A percentile compares a stretch with the other conserved stretches of the same genome.
Evolutionary conservation across 2,888 invertebrate genomes (phyloP).

Genomic region (Drosophila fungiperda): DNA sequence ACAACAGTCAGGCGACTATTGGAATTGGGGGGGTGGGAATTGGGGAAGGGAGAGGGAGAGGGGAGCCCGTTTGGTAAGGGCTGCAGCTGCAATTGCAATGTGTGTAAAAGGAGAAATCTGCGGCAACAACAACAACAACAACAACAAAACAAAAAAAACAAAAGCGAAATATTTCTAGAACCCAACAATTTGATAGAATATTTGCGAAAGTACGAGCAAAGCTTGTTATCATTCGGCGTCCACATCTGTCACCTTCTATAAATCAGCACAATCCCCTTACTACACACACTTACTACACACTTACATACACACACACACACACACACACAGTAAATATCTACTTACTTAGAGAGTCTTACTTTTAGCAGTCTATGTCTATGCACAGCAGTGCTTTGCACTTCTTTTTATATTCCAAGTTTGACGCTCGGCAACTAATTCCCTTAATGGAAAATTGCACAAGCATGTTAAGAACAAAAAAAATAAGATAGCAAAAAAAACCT

Average conservation of each 20-base stretch:
- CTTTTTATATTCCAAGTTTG: conserved; percentile 34
- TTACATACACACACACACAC: not conserved
- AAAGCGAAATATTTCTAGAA: conserved; percentile 62
- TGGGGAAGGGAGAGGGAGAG: not conserved
- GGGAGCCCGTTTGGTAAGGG: not conserved
- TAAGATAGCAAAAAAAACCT: not conserved
- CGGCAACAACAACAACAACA: conserved; percentile 56
- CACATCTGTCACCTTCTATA: conserved; percentile 81
- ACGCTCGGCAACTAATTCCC: conserved; percentile 72
- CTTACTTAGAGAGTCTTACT: conserved; percentile 40
- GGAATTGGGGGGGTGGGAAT: not conserved
- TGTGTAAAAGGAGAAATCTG: conserved; percentile 55
- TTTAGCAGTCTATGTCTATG: conserved; percentile 38
- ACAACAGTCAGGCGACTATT: conserved; percentile 21
- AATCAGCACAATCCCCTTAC: conserved; percentile 62
- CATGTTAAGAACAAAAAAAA: conserved; percentile 44
- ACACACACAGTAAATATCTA: not conserved
- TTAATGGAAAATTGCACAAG: conserved; percentile 80
- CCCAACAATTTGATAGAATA: conserved; percentile 53
- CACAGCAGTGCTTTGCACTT: conserved; percentile 26
- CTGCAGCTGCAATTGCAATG: conserved; percentile 35
- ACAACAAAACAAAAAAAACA: conserved; percentile 26
- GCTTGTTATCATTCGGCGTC: conserved; percentile 77
- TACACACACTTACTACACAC: not conserved
- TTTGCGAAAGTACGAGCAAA: conserved; percentile 32